Base-by-base conservation (phyloP, 53 echinoderm and acorn worm genomes). In the Temnopleurus reevesii region DNA sequence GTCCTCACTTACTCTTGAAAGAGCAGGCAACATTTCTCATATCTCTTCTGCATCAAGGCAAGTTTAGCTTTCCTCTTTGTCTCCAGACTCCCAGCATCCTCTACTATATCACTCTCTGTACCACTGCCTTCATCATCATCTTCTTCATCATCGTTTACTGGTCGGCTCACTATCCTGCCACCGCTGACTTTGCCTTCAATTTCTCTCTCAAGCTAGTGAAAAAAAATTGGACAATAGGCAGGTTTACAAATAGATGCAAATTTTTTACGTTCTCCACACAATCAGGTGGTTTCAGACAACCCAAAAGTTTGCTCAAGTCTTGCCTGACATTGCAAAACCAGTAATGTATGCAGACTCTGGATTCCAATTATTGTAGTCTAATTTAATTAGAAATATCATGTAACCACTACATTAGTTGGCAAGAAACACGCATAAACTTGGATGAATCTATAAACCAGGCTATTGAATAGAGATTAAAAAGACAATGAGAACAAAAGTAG, bases 51-150 rank as follows among this genome's bases (percentile, higher is more conserved):
- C 31, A 87, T 28, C 19, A 53, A 36, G 30, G n/a, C 88, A 33
- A 87, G 53, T 35, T 87, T 87, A 31, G 65, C 88, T 47, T 24
- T 87, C 17, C 65, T 65, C 38, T 77, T 90, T 12, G 77, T 65
- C 30, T 43, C 89, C 9, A 46, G 46, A 53, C 54, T 86, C 12
- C 89, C 31, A 9, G 41, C 47, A 35, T 93, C 93, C 59, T 93
- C 92, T 85, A 93, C 93, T 3, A 81, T 87, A 30, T 98, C 96
- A 66, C 95, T 98, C 93, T 98, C 99, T 45, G 95, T 94, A 9
- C 98, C 95, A 63, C 94, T 98, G 10, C 98, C 98, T 33, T 91
- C 92, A 56, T 87, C 89, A 76, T 93, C 91, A 45, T 81, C 83
- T 47, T 96, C 96, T 9, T n/a, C 61, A 34, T 94, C 95, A 8